These are phyloP conservation scores for Climacteris rufus DNA, from an alignment of 2,113 vertebrate species.

Conservation along the genomic window DNA sequence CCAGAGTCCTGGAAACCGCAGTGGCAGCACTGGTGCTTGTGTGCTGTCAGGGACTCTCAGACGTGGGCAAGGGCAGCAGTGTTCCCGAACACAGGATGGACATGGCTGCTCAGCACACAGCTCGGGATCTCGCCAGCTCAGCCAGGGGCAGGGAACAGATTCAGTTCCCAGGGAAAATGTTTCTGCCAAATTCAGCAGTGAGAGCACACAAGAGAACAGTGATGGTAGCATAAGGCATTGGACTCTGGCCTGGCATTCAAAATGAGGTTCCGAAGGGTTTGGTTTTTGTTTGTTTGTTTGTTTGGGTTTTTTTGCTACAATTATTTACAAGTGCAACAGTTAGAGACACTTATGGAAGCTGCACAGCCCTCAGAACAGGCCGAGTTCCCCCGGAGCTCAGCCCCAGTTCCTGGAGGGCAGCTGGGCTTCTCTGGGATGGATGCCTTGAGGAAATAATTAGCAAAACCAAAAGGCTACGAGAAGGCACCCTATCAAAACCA, in stretches of 20 bases:
- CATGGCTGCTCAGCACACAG: fast-evolving
- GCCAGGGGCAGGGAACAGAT: background rate
- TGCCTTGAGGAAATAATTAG: background rate
- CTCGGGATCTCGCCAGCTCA: fast-evolving
- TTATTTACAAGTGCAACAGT: background rate
- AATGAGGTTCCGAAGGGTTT: fast-evolving
- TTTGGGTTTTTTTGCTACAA: background rate
- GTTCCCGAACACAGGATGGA: background rate
- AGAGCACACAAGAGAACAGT: background rate
- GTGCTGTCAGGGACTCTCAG: background rate
- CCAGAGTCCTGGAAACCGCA: background rate
- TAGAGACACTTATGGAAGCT: background rate
- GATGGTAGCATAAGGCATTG: background rate
- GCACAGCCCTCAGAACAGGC: background rate
- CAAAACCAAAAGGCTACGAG: background rate
- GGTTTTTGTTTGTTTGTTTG: too few relatives aligned
- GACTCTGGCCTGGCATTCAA: background rate
- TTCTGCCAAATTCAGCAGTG: background rate
- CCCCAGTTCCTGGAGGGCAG: background rate
- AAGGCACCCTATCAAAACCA: background rate
- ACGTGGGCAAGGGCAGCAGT: fast-evolving
- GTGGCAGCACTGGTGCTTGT: fast-evolving
- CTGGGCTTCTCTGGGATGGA: background rate
- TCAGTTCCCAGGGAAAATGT: fast-evolving
- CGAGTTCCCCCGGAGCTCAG: background rate